phyloP scores from a whole-genome alignment of 2,888 invertebrate genomes.

The Trichacis sp. region DNA sequence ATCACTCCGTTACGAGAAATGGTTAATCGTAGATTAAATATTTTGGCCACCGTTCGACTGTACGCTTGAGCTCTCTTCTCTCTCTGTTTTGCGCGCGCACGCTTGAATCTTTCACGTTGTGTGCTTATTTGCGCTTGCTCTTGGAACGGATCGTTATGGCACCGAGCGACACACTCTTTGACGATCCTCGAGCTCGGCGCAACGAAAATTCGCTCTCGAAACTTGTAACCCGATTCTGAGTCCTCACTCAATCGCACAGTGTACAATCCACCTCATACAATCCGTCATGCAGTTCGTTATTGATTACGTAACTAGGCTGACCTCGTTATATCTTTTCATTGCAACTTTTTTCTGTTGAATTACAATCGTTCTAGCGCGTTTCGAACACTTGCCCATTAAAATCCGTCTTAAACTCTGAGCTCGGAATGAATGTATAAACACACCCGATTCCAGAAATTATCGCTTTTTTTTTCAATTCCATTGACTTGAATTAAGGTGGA shows the following conservation, averaged over 20 bases:
- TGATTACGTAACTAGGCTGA: not conserved
- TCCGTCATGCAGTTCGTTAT: not conserved
- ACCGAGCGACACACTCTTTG: constrained; percentile 21
- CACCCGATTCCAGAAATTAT: too few relatives aligned
- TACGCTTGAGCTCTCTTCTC: constrained; percentile 23
- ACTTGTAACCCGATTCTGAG: not conserved
- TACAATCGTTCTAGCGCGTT: not conserved
- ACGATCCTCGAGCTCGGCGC: constrained; percentile 25
- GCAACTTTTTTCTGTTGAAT: not conserved
- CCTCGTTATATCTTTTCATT: not conserved
- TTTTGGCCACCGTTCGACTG: constrained; percentile 56
- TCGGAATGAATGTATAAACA: too few relatives aligned
- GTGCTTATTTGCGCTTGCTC: constrained; percentile 46
- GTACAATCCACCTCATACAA: too few relatives aligned
- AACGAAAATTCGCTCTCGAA: not conserved
- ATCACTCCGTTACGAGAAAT: constrained; percentile 63
- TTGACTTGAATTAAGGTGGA: too few relatives aligned
- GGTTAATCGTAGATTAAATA: constrained; percentile 67
- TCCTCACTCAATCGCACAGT: not conserved
- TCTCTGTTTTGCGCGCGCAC: constrained; percentile 39
- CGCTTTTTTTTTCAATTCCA: too few relatives aligned
- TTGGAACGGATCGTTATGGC: constrained; percentile 45
- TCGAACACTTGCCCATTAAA: not conserved
- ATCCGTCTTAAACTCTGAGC: too few relatives aligned
- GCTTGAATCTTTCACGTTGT: constrained; percentile 40